Evolutionary conservation across 2,888 invertebrate genomes (phyloP).

Genomic region (Odontocolon sp.): DNA sequence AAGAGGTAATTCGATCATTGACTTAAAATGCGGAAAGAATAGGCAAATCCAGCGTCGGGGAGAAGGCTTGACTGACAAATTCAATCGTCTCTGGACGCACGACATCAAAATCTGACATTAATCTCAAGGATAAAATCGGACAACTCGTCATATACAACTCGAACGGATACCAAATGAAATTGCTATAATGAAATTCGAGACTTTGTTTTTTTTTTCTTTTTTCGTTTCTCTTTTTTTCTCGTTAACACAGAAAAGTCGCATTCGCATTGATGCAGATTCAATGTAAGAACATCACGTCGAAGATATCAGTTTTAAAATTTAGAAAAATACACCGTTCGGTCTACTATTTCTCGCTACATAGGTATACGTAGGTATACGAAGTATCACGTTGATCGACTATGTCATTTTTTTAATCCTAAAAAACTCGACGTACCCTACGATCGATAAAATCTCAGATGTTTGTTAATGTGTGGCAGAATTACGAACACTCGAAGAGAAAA

Average conservation of each 20-base stretch:
- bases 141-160: slow-evolving; percentile 62
- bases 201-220: slow-evolving; percentile 4
- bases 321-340: slow-evolving; percentile 72
- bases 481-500: slow-evolving; percentile 30
- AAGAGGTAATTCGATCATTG: background rate
- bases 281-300: slow-evolving; percentile 35
- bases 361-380: slow-evolving; percentile 56
- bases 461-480: slow-evolving; percentile 18
- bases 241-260: background rate
- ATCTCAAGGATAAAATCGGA: slow-evolving; percentile 63
- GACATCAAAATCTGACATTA: slow-evolving; percentile 58
- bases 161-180: slow-evolving; percentile 37
- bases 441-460: slow-evolving; percentile 25
- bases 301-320: slow-evolving; percentile 61
- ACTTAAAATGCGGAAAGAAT: slow-evolving; percentile 3
- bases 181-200: slow-evolving; percentile 55
- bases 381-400: slow-evolving; percentile 74
- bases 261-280: background rate
- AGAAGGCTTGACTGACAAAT: slow-evolving; percentile 70
- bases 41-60: slow-evolving; percentile 12
- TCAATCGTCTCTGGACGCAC: slow-evolving; percentile 38
- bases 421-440: slow-evolving; percentile 15
- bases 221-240: background rate
- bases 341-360: slow-evolving; percentile 72
- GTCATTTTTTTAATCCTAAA: slow-evolving; percentile 46